Conservation (phyloP, 1,140 invertebrate genomes). For the Drosophila serrata region DNA sequence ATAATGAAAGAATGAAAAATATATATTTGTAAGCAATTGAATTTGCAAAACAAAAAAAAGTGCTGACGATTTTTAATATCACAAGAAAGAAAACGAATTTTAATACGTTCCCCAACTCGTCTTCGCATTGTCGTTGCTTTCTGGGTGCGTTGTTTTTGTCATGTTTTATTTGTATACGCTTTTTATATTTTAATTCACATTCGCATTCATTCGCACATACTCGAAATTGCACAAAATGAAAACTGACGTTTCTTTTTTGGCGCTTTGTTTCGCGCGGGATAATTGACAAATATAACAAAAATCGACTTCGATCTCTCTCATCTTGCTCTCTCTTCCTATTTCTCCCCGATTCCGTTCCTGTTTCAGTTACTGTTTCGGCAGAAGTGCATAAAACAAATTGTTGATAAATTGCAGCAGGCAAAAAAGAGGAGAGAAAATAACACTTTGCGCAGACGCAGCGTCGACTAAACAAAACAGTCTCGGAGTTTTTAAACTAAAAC, state of each 20-base stretch:
- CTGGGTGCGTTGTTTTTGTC: slow-evolving; percentile 59
- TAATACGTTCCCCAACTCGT: slow-evolving; percentile 43
- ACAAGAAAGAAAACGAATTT: slow-evolving; percentile 34
- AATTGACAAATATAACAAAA: slow-evolving; percentile 70
- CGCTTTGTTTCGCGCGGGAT: slow-evolving; percentile 79
- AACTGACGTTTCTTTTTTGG: slow-evolving; percentile 73
- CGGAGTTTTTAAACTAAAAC: background rate
- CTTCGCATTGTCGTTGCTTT: slow-evolving; percentile 35
- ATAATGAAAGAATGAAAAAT: slow-evolving; percentile 3
- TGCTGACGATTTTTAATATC: slow-evolving; percentile 52
- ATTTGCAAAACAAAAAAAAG: slow-evolving; percentile 35
- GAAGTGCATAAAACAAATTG: slow-evolving; percentile 31
- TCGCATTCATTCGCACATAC: slow-evolving; percentile 16
- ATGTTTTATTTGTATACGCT: slow-evolving; percentile 51
- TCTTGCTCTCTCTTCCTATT: slow-evolving; percentile 10
- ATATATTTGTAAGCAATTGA: slow-evolving; percentile 8
- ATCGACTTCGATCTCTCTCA: slow-evolving; percentile 12
- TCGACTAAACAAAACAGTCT: slow-evolving; percentile 6
- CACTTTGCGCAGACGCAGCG: slow-evolving; percentile 24
- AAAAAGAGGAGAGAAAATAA: slow-evolving; percentile 9
- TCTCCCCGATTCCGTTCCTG: too few species aligned
- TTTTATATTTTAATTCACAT: slow-evolving; percentile 35
- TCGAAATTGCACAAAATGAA: slow-evolving; percentile 56
- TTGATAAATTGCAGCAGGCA: slow-evolving; percentile 22
- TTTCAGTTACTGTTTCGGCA: slow-evolving; percentile 22